Evolutionary conservation across 2,888 invertebrate genomes (phyloP), one percentile per base, ranked within the genome.

Genomic region (Gymnoscelis rufifasciata): DNA sequence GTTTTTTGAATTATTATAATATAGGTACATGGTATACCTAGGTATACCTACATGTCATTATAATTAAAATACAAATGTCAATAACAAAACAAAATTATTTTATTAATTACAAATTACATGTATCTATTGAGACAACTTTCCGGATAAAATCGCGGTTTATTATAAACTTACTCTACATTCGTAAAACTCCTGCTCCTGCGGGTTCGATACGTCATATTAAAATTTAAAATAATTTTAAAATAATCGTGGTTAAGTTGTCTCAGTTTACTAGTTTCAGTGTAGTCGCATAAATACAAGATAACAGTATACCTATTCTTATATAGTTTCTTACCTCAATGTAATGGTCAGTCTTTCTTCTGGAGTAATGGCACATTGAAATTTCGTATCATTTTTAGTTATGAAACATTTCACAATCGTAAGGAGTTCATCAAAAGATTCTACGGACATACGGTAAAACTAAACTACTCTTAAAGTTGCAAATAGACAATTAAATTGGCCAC

Each of bases 371-470:
- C 43, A 50, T 42, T 38, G 42, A 45, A 50, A 42, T 46, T 50
- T 50, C 40, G 50, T 50, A 50, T 50, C 35, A 50, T 45, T 27
- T 15, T 49, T 50, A 50, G 42, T 50, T 33, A 33, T 46, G 45
- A 39, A 42, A 42, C 42, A 42, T 43, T 43, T 38, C 26, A 29
- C 10, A 28, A 28, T 28, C 28, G 11, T 42, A 42, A 42, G 42
- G 42, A 42, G 42, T 36, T 36, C 42, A 43, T 43, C 43, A 43
- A 43, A 43, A 43, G 37, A 43, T 43, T 37, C 43, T 37, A 43
- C 23, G 43, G 37, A 43, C 43, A 43, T 43, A 37, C 37, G 43
- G 43, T 43, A 43, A 43, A 44, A 30, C 31, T 38, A 26, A 36
- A 44, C 38, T 26, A 30, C 38, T 44, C 43, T 52, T 48, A 48